Conservation (phyloP, 2,113 vertebrate genomes). For the Columba janthina region DNA sequence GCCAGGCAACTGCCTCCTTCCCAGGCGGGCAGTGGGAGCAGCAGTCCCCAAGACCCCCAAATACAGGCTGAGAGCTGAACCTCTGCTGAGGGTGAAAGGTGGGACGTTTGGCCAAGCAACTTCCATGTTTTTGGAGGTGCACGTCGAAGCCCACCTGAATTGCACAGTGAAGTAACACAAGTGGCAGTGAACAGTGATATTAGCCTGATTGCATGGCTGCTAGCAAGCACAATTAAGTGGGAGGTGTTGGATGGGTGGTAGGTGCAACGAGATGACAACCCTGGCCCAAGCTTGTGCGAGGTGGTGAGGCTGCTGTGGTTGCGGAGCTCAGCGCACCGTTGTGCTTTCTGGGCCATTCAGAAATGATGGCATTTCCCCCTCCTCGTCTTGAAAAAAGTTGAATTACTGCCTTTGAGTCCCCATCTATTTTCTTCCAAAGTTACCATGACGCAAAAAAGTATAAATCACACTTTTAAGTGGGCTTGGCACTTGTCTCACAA, state of each 20-base stretch:
- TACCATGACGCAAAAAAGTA: constrained; percentile 86
- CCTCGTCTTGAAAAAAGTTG: constrained; percentile 70
- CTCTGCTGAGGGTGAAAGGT: accelerated
- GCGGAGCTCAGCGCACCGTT: not conserved
- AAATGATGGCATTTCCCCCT: constrained; percentile 71
- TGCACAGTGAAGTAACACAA: not conserved
- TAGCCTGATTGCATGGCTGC: not conserved
- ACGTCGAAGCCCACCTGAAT: not conserved
- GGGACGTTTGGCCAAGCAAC: not conserved
- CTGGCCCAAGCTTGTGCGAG: not conserved
- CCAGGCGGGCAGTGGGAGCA: not conserved
- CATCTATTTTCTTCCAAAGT: constrained; percentile 78
- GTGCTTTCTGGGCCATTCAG: constrained; percentile 30
- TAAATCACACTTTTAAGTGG: constrained; percentile 91
- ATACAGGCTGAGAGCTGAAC: accelerated
- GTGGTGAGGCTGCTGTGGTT: not conserved
- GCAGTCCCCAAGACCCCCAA: not conserved
- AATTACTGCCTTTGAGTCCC: constrained; percentile 79
- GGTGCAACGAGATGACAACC: not conserved
- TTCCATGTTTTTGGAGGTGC: accelerated
- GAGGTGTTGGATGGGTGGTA: not conserved
- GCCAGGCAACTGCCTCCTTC: not conserved
- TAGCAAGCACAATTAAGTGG: not conserved
- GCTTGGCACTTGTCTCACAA: constrained; percentile 77
- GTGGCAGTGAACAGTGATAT: not conserved